phyloP scores from a whole-genome alignment of 2,113 vertebrate species.

The Epinephelus moara region DNA sequence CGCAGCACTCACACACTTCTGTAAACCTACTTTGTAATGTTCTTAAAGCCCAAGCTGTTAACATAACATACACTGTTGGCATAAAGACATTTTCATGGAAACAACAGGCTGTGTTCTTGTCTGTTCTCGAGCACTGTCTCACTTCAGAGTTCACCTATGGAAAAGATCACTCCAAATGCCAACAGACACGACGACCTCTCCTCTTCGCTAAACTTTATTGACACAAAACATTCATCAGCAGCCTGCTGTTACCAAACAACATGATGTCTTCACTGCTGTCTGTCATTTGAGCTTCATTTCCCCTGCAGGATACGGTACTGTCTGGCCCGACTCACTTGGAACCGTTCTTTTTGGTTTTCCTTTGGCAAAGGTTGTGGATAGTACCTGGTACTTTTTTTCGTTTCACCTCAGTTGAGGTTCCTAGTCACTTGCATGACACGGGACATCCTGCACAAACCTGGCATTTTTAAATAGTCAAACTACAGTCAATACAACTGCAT shows the following conservation, averaged over 20 bases:
- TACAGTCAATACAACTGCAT: too few species aligned
- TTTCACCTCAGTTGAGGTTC: too few species aligned
- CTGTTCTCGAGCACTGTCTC: background rate
- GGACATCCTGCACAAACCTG: too few species aligned
- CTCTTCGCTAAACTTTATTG: constrained; percentile 11
- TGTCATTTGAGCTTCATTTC: background rate
- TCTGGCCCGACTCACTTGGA: too few species aligned
- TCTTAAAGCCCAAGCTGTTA: background rate
- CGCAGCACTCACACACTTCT: background rate
- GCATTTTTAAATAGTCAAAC: too few species aligned
- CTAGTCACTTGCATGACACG: too few species aligned
- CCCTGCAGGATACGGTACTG: too few species aligned
- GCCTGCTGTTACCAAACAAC: background rate
- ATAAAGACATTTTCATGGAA: background rate
- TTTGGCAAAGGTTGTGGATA: too few species aligned
- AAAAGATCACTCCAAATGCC: background rate
- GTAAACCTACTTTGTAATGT: background rate
- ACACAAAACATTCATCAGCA: background rate
- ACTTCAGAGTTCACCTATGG: background rate
- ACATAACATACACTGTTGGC: too few species aligned
- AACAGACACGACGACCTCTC: background rate
- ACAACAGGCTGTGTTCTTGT: background rate
- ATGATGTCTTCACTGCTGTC: background rate
- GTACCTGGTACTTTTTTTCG: too few species aligned
- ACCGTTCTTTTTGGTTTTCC: too few species aligned